A percentile compares a stretch with the other conserved stretches of the same genome.
Conservation (phyloP, 2,113 vertebrate species). For the Macquaria australasica region DNA sequence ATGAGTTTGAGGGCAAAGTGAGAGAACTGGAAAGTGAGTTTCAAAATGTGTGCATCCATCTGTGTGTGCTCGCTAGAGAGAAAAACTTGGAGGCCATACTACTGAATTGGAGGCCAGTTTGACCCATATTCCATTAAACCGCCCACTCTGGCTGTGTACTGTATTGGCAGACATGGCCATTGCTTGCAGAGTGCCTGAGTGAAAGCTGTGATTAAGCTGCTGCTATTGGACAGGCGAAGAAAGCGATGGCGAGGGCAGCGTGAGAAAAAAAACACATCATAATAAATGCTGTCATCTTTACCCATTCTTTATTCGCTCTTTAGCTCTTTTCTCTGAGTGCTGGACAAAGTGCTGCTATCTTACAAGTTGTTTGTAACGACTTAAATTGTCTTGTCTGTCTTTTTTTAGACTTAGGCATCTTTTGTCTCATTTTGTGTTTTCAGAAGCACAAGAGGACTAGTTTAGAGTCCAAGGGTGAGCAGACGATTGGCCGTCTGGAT, state of each 20-base stretch:
- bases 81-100: slow-evolving; percentile 36
- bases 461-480: not conserved
- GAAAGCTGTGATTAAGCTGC: slow-evolving; percentile 56
- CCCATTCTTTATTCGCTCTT: slow-evolving; percentile 19
- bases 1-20: slow-evolving; percentile 38
- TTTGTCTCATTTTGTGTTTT: slow-evolving; percentile 6
- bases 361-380: not conserved
- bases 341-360: slow-evolving; percentile 28
- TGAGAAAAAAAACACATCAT: slow-evolving; percentile 29
- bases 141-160: slow-evolving; percentile 38
- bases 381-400: not conserved
- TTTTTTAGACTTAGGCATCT: not conserved
- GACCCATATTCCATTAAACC: slow-evolving; percentile 60
- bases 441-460: not conserved
- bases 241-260: not conserved
- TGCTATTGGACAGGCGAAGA: slow-evolving; percentile 5
- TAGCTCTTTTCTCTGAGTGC: slow-evolving; percentile 8
- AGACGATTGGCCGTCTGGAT: not conserved
- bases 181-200: slow-evolving; percentile 14
- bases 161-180: slow-evolving; percentile 35
- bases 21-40: slow-evolving; percentile 43
- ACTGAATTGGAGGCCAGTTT: slow-evolving; percentile 43
- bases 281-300: slow-evolving; percentile 50
- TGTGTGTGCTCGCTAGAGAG: slow-evolving; percentile 34
- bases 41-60: slow-evolving; percentile 52